Base-by-base conservation (phyloP, 53 echinoderm and acorn worm species). In the Pentamera pediparva region DNA sequence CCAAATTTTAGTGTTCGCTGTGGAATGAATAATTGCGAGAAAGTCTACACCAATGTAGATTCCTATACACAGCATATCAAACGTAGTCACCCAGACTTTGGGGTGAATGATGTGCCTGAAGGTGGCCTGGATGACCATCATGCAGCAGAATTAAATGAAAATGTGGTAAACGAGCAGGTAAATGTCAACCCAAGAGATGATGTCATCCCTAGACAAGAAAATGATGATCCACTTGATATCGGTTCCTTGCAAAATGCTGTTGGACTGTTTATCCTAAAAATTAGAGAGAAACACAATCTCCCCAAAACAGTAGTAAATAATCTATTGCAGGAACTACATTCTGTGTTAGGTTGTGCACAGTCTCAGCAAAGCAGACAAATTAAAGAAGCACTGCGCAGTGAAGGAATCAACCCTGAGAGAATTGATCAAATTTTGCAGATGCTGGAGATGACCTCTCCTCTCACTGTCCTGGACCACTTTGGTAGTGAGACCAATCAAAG, bases 1-100 rank as follows among this genome's bases (percentile, higher is more conserved):
- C 62, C 62, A 62, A 62, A 62, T 62, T 62, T 62, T 62, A 62
- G 62, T 35, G 35, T 62, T 18, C 12, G 62, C 13, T 62, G 33
- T 62, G 62, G 62, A 13, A 32, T 62, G 37, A 8, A 62, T 33
- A 32, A 10, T 62, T 62, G 62, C 37, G 62, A 62, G 15, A 62
- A 62, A 37, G 34, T 62, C 7, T 34, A 62, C 62, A 62, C 34
- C 18, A 32, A 37, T 13, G 62, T 62, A 21, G 35, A 62, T 62
- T 62, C 62, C 17, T 62, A 62, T 1, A 35, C 35, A 33, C 34
- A 62, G 15, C 62, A 62, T 33, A 35, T 62, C 12, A 35, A 62
- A 34, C 62, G 35, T 17, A 62, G 37, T 32, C 62, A 62, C 35
- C 34, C 4, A 62, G 35, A 13, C 12, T 62, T 32, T 62, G 4